Evolutionary conservation across 2,113 vertebrate genomes (phyloP), one percentile per base, ranked within the genome.

Genomic region (Gavia stellata): DNA sequence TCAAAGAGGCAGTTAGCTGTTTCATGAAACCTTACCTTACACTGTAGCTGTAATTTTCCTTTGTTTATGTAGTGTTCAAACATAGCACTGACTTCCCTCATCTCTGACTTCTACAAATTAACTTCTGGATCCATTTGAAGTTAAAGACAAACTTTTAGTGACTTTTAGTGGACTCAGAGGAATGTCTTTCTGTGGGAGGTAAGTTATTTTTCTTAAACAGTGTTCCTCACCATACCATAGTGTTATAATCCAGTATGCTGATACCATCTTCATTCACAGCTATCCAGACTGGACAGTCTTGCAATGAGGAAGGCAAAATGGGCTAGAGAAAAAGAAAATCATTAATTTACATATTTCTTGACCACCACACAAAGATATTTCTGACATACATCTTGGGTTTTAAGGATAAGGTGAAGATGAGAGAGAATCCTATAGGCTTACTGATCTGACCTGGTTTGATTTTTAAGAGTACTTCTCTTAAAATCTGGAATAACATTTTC

Each of bases 251-350:
- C 94, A 99, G 96, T 81, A 99, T 97, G 94, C 98, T 98, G 90
- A 99, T 70, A 42, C 99, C 99, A 65, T 99, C 99, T 97, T 99
- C 99, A 81, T 98, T 99, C 97, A 99, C 98, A 67, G 99, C 99
- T 96, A 99, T 97, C 99, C 99, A 99, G 73, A 99, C 97, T 84
- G 98, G 98, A 82, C 88, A 96, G 72, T 98, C 98, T 88, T 98
- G 98, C 36, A 98, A 55, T 6, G 97, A 67, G 33, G 98, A 98
- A 31, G 99, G 98, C 15, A 97, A 97, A 74, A 99, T 63, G 18
- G 99, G 98, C 99, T 99, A 96, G 25, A 94, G 63, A 97, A 59
- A 96, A 61, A 88, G 6, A 34, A 94, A 93, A 88, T 40, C 58
- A 89, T 44, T 49, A 65, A 49, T 90, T 81, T n/a, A 44, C 29